A percentile compares a stretch with the other conserved stretches of the same genome.
phyloP scores from a whole-genome alignment of 2,113 vertebrate species.

The Ammodytes marinus region DNA sequence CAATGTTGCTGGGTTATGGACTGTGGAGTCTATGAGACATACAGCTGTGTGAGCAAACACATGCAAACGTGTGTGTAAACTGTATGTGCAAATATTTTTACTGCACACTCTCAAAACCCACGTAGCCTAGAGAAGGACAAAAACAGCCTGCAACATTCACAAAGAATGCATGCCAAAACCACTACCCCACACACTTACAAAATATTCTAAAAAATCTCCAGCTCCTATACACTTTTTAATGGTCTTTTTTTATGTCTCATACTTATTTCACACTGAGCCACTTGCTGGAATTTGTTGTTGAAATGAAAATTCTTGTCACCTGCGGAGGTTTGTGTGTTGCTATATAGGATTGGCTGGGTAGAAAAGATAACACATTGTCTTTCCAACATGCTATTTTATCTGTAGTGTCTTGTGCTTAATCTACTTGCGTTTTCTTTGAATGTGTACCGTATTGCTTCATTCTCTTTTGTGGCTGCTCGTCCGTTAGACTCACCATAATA shows the following conservation, averaged over 20 bases:
- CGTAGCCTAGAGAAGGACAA: not conserved
- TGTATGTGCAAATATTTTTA: not conserved
- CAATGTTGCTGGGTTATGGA: not conserved
- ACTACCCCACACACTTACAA: not conserved
- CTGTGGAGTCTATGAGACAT: not conserved
- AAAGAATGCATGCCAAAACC: constrained; percentile 11
- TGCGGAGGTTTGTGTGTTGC: constrained; percentile 3
- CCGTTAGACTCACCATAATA: not conserved
- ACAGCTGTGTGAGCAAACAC: constrained; percentile 9
- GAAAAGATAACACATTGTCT: not conserved
- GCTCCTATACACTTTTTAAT: not conserved
- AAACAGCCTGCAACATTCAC: constrained; percentile 9
- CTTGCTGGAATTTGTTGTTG: constrained; percentile 11
- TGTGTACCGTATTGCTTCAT: not conserved
- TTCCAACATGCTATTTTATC: not conserved
- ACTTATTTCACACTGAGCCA: constrained; percentile 13
- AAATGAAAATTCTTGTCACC: not conserved
- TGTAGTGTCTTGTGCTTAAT: not conserved
- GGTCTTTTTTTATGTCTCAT: not conserved
- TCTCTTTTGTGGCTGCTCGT: not conserved
- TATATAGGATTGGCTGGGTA: not conserved
- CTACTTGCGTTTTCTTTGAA: not conserved
- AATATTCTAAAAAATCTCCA: constrained; percentile 8
- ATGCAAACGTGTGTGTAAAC: constrained; percentile 1
- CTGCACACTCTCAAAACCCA: not conserved